Conservation (phyloP, 2,888 invertebrate species). For the Epinotia ramella region DNA sequence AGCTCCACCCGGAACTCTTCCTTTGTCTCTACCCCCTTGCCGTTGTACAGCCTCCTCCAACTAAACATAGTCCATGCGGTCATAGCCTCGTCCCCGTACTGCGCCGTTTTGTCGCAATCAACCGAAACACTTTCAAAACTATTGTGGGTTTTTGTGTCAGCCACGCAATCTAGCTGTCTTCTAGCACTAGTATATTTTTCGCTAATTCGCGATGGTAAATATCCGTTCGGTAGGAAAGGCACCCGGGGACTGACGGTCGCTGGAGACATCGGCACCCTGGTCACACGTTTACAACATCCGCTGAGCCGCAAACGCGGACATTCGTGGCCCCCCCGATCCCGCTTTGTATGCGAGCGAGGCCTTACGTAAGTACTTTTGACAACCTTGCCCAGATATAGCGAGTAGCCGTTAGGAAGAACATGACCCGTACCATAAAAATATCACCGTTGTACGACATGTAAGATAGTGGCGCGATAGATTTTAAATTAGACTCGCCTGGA, state of each 20-base stretch:
- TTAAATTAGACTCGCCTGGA: conserved; percentile 44
- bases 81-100: conserved; percentile 82
- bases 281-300: conserved; percentile 79
- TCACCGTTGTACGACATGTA: conserved; percentile 64
- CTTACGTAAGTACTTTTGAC: conserved; percentile 58
- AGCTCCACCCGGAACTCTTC: conserved; percentile 73
- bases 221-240: conserved; percentile 69
- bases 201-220: conserved; percentile 51
- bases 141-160: background rate
- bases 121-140: background rate
- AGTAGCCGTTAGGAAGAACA: conserved; percentile 75
- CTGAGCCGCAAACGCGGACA: conserved; percentile 70
- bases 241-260: conserved; percentile 68
- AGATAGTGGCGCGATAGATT: conserved; percentile 42
- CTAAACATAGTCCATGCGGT: conserved; percentile 84
- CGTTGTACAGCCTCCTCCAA: conserved; percentile 78
- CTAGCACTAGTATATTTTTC: conserved; percentile 1
- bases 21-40: conserved; percentile 63
- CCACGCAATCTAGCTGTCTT: background rate
- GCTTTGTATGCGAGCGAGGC: conserved; percentile 66
- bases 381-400: conserved; percentile 68
- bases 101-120: conserved; percentile 71
- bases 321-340: conserved; percentile 59
- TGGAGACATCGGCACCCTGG: conserved; percentile 70
- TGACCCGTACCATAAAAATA: conserved; percentile 55